phyloP scores from a whole-genome alignment of 2,113 vertebrate genomes.

The Alethe castanea region DNA sequence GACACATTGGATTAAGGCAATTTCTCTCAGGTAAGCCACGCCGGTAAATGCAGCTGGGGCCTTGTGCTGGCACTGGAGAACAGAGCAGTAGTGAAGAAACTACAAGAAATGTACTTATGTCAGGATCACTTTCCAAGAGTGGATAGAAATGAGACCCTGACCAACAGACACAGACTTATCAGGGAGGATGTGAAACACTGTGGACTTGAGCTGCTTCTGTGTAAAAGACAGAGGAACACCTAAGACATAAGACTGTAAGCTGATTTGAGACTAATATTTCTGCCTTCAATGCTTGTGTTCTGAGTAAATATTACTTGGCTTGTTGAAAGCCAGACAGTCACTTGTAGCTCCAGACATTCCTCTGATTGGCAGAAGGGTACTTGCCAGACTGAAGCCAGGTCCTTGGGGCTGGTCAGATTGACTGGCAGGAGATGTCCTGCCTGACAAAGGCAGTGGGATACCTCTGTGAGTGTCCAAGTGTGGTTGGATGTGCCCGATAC shows the following conservation, averaged over 20 bases:
- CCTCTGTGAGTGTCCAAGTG: not conserved
- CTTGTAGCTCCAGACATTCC: not conserved
- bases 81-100: not conserved
- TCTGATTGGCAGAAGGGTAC: not conserved
- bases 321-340: not conserved
- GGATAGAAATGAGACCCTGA: not conserved
- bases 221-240: not conserved
- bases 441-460: not conserved
- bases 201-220: not conserved
- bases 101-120: not conserved
- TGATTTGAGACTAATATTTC: not conserved
- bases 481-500: fast-evolving
- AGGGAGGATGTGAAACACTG: not conserved
- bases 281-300: not conserved
- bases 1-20: not conserved
- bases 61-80: not conserved
- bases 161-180: not conserved
- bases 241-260: not conserved
- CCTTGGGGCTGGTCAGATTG: not conserved
- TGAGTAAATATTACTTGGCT: not conserved
- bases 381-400: not conserved
- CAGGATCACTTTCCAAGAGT: not conserved
- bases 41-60: not conserved
- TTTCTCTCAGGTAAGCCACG: not conserved
- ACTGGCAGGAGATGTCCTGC: not conserved